These are phyloP conservation scores for Resseliella maxima DNA, from an alignment of 2,888 invertebrate species.

Conservation along the genomic window DNA sequence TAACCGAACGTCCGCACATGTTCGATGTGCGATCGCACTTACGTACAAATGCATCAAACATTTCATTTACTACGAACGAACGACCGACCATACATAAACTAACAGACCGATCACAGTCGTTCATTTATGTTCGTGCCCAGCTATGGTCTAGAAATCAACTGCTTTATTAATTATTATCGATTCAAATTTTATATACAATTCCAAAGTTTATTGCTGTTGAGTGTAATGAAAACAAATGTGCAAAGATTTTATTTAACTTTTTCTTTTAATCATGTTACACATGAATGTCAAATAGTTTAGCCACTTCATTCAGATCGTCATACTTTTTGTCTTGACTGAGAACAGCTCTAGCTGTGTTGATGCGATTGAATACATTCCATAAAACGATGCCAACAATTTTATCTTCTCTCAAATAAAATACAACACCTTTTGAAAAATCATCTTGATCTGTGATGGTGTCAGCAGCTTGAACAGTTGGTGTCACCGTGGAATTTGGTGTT, in stretches of 20 bases:
- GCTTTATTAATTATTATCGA: no score
- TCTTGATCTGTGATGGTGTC: constrained; percentile 59
- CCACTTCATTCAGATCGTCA: constrained; percentile 92
- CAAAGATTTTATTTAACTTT: neutral
- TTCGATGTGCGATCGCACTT: no score
- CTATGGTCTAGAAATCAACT: no score
- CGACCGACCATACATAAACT: no score
- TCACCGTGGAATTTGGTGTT: no score
- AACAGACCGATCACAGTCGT: no score
- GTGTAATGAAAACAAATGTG: constrained; percentile 16
- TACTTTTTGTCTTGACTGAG: constrained; percentile 84
- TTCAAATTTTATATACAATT: neutral
- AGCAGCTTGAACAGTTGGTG: neutral
- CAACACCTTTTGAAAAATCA: constrained; percentile 78
- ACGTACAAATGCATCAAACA: no score
- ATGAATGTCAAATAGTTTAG: constrained; percentile 91
- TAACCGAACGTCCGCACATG: no score
- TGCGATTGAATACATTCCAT: constrained; percentile 95
- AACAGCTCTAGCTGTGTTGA: constrained; percentile 90
- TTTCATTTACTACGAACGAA: no score
- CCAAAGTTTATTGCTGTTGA: neutral
- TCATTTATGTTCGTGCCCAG: no score
- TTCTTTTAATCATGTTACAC: constrained; percentile 68
- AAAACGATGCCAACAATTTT: constrained; percentile 92
- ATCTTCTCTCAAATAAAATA: constrained; percentile 88